phyloP scores from a whole-genome alignment of 2,797 vertebrate genomes.

The Psittacula derbiana region DNA sequence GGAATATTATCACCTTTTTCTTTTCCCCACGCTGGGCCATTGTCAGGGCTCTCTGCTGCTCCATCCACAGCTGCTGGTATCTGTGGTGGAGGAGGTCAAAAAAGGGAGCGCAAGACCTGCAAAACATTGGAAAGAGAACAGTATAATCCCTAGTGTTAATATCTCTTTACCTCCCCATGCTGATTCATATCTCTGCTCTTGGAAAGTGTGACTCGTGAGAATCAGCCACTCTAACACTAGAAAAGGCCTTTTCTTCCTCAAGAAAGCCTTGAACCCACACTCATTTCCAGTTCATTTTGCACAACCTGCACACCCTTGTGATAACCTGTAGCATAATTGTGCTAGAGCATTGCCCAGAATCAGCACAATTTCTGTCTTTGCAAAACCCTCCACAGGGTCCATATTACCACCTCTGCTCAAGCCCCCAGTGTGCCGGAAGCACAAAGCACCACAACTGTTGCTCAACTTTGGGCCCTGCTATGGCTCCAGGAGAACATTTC shows the following conservation, averaged over 20 bases:
- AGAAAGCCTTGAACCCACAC: background rate
- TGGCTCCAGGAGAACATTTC: background rate
- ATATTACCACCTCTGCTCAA: background rate
- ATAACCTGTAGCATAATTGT: background rate
- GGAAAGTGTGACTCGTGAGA: background rate
- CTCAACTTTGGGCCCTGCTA: background rate
- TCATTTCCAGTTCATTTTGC: background rate
- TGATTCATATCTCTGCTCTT: background rate
- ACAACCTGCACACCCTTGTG: background rate
- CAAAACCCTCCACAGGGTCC: background rate
- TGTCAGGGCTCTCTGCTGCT: constrained; percentile 75
- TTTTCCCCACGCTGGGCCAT: constrained; percentile 40
- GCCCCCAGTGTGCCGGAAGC: background rate
- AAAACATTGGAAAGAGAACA: background rate
- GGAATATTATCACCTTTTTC: constrained; percentile 63
- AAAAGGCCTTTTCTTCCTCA: background rate
- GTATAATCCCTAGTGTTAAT: background rate
- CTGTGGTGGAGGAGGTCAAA: constrained; percentile 81
- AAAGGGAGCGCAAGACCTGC: constrained; percentile 80
- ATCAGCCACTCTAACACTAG: fast-evolving
- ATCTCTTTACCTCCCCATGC: background rate
- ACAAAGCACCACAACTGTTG: background rate
- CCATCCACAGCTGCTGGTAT: constrained; percentile 80
- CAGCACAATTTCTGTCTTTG: background rate
- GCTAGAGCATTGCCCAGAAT: background rate